Conservation (phyloP, 2,888 invertebrate species). For the Calliopum simillimum region DNA sequence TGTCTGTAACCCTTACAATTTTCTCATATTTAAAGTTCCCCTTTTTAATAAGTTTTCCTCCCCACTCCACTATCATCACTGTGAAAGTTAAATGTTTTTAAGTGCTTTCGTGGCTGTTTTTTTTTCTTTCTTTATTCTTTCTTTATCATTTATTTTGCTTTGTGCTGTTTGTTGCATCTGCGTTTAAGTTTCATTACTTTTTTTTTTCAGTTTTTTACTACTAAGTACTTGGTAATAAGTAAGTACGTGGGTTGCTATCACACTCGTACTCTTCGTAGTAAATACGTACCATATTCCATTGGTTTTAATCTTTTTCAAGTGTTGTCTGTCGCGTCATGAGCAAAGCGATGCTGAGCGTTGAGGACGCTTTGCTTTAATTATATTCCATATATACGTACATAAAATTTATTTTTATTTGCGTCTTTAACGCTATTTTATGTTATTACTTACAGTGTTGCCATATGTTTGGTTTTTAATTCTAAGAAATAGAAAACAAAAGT, state of each 20-base stretch:
- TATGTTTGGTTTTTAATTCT: no score
- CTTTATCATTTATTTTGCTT: background rate
- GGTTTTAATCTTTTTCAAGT: slow-evolving; percentile 30
- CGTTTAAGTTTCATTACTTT: slow-evolving; percentile 17
- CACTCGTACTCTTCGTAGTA: no score
- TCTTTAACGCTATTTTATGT: no score
- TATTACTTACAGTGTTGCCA: no score
- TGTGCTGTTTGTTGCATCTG: slow-evolving; percentile 12
- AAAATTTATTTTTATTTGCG: no score
- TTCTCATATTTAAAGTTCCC: background rate
- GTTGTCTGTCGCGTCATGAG: background rate
- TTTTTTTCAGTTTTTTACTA: slow-evolving; percentile 1
- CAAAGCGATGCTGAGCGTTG: background rate
- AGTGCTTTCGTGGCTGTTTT: slow-evolving; percentile 28
- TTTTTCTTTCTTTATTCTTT: no score
- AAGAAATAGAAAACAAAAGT: no score
- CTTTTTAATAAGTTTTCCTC: background rate
- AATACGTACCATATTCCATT: background rate
- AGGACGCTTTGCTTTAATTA: slow-evolving; percentile 13
- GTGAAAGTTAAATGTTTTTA: slow-evolving; percentile 31
- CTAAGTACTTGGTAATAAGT: background rate
- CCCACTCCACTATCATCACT: no score
- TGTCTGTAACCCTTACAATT: background rate
- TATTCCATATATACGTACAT: background rate
- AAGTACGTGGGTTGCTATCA: no score